These are phyloP conservation scores for Cnemophilus loriae DNA, from an alignment of 2,113 vertebrate genomes.

Conservation along the genomic window DNA sequence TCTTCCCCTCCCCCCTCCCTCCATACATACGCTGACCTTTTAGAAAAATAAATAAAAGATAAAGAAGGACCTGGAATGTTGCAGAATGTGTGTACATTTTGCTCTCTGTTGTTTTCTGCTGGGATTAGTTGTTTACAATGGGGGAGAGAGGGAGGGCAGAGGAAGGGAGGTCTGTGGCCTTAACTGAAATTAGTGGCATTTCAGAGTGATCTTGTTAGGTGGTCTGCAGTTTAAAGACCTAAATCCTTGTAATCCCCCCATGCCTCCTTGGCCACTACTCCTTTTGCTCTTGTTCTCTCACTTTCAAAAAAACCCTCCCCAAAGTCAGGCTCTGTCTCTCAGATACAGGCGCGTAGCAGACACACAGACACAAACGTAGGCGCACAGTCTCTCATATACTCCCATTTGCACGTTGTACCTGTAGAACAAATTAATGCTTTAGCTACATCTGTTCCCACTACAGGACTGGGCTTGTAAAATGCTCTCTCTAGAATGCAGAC, in stretches of 20 bases:
- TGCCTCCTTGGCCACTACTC: conserved; percentile 69
- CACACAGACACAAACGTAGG: not conserved
- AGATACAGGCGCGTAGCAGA: not conserved
- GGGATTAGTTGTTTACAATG: conserved; percentile 93
- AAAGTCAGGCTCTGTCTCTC: conserved; percentile 27
- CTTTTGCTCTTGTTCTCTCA: conserved; percentile 60
- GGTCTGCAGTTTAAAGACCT: conserved; percentile 83
- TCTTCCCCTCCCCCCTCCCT: conserved; percentile 46
- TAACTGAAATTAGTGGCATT: conserved; percentile 92
- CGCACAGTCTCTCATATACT: not conserved
- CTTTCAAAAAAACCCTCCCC: conserved; percentile 9
- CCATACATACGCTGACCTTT: conserved; percentile 62
- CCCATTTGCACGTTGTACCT: conserved; percentile 56
- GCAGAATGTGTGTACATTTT: conserved; percentile 84
- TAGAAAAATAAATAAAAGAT: conserved; percentile 87
- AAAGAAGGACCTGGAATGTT: conserved; percentile 86
- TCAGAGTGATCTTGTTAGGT: conserved; percentile 87
- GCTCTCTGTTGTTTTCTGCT: conserved; percentile 87
- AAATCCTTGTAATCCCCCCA: conserved; percentile 82
- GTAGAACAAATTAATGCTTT: conserved; percentile 64
- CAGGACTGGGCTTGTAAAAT: conserved; percentile 76
- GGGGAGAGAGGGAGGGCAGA: conserved; percentile 69
- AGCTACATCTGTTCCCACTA: conserved; percentile 69
- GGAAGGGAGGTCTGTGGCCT: conserved; percentile 81
- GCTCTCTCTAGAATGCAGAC: conserved; percentile 43